A percentile compares a stretch with the other conserved stretches of the same genome.
Evolutionary conservation across 2,888 invertebrate species (phyloP).

Genomic region (Caenorhabditis macrosperma): DNA sequence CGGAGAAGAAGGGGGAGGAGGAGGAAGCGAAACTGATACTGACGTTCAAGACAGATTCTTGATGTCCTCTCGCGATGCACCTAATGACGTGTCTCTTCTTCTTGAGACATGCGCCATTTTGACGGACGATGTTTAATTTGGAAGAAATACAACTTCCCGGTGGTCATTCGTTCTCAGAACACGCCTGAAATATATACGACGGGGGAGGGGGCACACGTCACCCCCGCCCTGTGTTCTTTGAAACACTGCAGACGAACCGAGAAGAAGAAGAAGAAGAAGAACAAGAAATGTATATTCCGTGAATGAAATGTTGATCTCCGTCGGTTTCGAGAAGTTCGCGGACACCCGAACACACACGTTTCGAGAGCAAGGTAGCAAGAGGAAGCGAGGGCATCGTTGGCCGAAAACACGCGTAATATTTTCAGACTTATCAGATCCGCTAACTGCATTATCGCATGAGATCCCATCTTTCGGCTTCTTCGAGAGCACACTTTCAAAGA

Average conservation of each 20-base stretch:
- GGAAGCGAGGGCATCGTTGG: too few species aligned
- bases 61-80: not conserved
- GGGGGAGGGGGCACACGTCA: slow-evolving; percentile 26
- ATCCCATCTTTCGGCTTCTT: not conserved
- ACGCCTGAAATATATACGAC: slow-evolving; percentile 1
- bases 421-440: not conserved
- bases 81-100: not conserved
- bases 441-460: not conserved
- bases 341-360: too few species aligned
- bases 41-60: slow-evolving; percentile 23
- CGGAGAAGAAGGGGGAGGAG: slow-evolving; percentile 3
- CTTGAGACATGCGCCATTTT: not conserved
- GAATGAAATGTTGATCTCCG: slow-evolving; percentile 18
- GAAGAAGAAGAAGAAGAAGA: not conserved
- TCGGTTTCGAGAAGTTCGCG: too few species aligned
- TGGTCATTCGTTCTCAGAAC: slow-evolving; percentile 20
- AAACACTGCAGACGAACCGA: slow-evolving; percentile 23
- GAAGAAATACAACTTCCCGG: slow-evolving; percentile 43
- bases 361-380: too few species aligned
- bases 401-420: not conserved
- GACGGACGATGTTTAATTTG: not conserved
- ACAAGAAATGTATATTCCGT: slow-evolving; percentile 4
- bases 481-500: not conserved
- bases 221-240: slow-evolving; percentile 37
- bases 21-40: not conserved